Evolutionary conservation across 2,888 invertebrate species (phyloP), one percentile per base, ranked within the genome.

Genomic region (Euzetes globulus): DNA sequence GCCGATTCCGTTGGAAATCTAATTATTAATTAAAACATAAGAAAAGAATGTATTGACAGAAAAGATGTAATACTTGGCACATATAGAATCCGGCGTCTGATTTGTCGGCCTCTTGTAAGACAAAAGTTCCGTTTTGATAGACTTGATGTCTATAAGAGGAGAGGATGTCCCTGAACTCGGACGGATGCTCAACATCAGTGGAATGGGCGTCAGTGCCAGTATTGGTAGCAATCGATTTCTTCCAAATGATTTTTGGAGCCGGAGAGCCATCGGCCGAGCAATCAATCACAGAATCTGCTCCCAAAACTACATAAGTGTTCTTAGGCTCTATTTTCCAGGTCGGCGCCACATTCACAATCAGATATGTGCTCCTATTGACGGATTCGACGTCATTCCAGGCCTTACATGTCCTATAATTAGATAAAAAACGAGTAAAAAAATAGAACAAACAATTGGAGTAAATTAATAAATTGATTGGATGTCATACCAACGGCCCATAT

Each of bases 271-370:
- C 77, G 4, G 78, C 77, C 2, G 50, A 27, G 50, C 78, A 78
- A 47, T 78, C 75, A 75, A 78, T 76, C 17, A 75, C 55, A 29
- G 76, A 73, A 13, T 74, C 70, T 22, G 73, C 60, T 7, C 77
- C 76, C 27, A 77, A 72, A 1, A 77, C 76, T 7, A 78, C 78
- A 70, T 70, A 76, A 50, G 68, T 74, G 33, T 77, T 77, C 13
- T 50, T 71, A 1, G 78, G 78, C 50, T 78, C 78, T 15, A 52
- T 37, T n/a, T 45, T 52, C 74, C 75, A 76, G 15, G 52, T 29
- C 50, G 71, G 70, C 79, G 78, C 78, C 82, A 83, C 82, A 76
- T 82, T 80, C 3, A 83, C 82, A 33, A 81, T 80, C 1, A 83
- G 78, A 7, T 78, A 77, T 9, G 82, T 81, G 0, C 82, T 82